phyloP scores from a whole-genome alignment of 2,888 invertebrate species.

The Rhagium mordax region DNA sequence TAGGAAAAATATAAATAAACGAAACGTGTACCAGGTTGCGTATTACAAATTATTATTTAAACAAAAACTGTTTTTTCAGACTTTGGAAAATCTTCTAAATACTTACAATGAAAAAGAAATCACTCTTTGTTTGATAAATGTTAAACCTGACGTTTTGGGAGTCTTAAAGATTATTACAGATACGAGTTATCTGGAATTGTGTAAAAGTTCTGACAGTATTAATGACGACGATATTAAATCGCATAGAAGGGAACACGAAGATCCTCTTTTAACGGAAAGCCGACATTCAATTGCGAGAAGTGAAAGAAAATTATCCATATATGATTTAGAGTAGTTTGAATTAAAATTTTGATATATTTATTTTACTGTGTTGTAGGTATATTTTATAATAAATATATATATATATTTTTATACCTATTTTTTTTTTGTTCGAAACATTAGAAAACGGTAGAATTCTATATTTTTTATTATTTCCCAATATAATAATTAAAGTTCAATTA shows the following conservation, averaged over 20 bases:
- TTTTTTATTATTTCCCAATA: no score
- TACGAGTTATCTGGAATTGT: slow-evolving; percentile 42
- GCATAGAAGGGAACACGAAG: slow-evolving; percentile 20
- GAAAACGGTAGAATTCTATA: no score
- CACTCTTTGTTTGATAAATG: slow-evolving; percentile 71
- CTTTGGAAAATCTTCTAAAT: slow-evolving; percentile 73
- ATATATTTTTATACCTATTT: no score
- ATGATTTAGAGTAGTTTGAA: slow-evolving; percentile 41
- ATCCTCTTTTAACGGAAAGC: slow-evolving; percentile 28
- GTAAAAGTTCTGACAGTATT: slow-evolving; percentile 43
- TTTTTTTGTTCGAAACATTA: no score
- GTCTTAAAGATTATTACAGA: slow-evolving; percentile 56
- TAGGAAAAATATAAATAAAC: no score
- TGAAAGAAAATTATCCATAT: slow-evolving; percentile 42
- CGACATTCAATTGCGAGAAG: slow-evolving; percentile 27
- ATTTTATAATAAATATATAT: neutral
- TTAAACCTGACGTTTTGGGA: slow-evolving; percentile 62
- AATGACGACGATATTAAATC: slow-evolving; percentile 34
- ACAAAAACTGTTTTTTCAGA: slow-evolving; percentile 68
- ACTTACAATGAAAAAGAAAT: slow-evolving; percentile 73
- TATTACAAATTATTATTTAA: neutral
- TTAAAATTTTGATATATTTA: neutral
- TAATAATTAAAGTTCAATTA: no score
- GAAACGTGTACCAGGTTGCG: no score
- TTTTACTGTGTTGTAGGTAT: neutral